phyloP scores from a whole-genome alignment of 2,113 vertebrate species.

The Odobenus rosmarus region DNA sequence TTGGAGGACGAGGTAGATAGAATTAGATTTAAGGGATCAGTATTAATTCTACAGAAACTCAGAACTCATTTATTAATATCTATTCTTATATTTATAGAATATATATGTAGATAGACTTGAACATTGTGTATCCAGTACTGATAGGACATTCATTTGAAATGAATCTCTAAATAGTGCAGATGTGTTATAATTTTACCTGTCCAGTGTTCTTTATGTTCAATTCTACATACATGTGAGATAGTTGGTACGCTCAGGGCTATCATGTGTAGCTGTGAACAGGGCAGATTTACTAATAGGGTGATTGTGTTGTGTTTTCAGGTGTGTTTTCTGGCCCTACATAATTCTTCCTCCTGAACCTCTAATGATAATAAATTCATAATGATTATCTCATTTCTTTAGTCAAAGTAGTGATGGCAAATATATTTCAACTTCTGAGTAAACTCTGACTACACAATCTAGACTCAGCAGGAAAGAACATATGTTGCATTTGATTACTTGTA shows the following conservation, averaged over 20 bases:
- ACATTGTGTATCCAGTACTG: background rate
- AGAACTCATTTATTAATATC: background rate
- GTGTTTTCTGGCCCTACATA: background rate
- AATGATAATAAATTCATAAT: slow-evolving; percentile 15
- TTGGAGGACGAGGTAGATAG: background rate
- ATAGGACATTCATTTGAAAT: background rate
- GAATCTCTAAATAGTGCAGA: background rate
- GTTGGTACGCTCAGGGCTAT: background rate
- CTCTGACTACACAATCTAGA: slow-evolving; percentile 24
- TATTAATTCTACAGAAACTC: background rate
- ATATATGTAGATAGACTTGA: background rate
- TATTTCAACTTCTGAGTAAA: slow-evolving; percentile 8
- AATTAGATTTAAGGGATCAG: slow-evolving; percentile 18
- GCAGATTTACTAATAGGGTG: background rate
- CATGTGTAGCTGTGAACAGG: background rate
- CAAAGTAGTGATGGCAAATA: slow-evolving; percentile 24
- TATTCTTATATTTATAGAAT: background rate
- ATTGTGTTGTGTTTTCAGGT: background rate
- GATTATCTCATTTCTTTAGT: slow-evolving; percentile 39
- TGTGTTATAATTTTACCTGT: background rate
- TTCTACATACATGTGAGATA: background rate
- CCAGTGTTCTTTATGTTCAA: background rate
- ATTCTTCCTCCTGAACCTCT: slow-evolving; percentile 22
- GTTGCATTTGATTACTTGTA: slow-evolving; percentile 24
- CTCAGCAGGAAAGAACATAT: slow-evolving; percentile 4